Conservation (phyloP, 1,140 invertebrate genomes). For the Papilio helenus region DNA sequence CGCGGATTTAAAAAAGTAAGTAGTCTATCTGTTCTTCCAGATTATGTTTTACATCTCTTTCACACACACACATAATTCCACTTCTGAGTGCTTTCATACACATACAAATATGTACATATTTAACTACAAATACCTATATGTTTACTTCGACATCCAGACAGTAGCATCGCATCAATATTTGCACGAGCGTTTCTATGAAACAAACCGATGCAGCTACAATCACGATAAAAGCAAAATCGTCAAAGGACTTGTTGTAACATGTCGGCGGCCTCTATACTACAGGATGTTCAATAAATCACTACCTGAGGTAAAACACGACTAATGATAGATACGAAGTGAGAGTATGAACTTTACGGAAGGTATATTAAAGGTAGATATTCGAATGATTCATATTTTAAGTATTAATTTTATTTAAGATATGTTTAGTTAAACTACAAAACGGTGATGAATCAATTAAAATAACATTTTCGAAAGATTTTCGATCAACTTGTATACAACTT, state of each 20-base stretch:
- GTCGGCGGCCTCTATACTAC: background rate
- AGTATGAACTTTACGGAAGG: background rate
- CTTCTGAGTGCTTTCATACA: too few relatives aligned
- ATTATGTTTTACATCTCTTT: too few relatives aligned
- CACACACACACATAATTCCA: too few relatives aligned
- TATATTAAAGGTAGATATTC: background rate
- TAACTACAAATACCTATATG: background rate
- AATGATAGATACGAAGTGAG: background rate
- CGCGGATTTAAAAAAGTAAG: too few relatives aligned
- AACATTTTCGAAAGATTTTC: background rate
- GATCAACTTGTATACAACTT: background rate
- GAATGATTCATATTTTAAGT: too few relatives aligned
- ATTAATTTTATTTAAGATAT: too few relatives aligned
- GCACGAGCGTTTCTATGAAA: background rate
- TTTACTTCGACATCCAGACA: background rate
- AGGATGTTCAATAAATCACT: conserved; percentile 15
- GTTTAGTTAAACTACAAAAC: too few relatives aligned
- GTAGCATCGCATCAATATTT: background rate
- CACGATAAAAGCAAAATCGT: conserved; percentile 14
- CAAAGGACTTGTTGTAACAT: conserved; percentile 9
- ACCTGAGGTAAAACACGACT: background rate
- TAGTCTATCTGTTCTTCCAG: too few relatives aligned
- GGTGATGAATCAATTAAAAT: too few relatives aligned
- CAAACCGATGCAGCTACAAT: background rate
- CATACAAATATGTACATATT: too few relatives aligned